Conservation (phyloP, 2,888 invertebrate genomes). For the Trichacis sp. region DNA sequence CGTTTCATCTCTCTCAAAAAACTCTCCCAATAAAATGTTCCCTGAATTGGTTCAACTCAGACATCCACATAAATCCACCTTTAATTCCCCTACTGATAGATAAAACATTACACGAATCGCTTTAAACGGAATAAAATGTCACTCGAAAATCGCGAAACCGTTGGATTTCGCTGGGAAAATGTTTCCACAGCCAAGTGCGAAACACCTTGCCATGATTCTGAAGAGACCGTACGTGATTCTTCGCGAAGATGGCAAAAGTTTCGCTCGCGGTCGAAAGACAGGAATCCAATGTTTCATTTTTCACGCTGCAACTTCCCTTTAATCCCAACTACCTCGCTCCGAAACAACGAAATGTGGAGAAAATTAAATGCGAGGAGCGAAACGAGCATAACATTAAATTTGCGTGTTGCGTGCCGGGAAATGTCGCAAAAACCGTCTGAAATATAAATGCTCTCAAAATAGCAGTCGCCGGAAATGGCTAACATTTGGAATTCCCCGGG, state of each 20-base stretch:
- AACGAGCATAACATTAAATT: neutral
- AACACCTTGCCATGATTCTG: neutral
- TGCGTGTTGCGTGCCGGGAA: neutral
- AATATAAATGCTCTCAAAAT: neutral
- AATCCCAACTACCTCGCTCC: neutral
- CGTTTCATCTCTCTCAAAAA: too few species aligned
- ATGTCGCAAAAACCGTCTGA: neutral
- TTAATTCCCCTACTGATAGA: too few species aligned
- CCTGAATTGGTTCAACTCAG: too few species aligned
- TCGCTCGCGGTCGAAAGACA: neutral
- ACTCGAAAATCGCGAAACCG: too few species aligned
- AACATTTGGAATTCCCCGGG: too few species aligned
- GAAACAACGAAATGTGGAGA: neutral
- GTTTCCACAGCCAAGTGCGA: neutral
- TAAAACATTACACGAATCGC: too few species aligned
- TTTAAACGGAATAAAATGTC: too few species aligned
- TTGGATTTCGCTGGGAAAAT: neutral
- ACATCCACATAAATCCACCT: too few species aligned
- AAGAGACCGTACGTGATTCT: neutral
- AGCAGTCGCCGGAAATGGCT: too few species aligned
- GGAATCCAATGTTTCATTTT: conserved; percentile 8
- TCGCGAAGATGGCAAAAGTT: neutral
- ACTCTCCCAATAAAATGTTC: too few species aligned
- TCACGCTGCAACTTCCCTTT: neutral
- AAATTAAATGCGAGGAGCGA: neutral